A percentile compares a stretch with the other conserved stretches of the same genome.
Evolutionary conservation across 30 jellyfish, hydroid and myxozoan genomes (phyloP).

Genomic region (Pelagia noctiluca): DNA sequence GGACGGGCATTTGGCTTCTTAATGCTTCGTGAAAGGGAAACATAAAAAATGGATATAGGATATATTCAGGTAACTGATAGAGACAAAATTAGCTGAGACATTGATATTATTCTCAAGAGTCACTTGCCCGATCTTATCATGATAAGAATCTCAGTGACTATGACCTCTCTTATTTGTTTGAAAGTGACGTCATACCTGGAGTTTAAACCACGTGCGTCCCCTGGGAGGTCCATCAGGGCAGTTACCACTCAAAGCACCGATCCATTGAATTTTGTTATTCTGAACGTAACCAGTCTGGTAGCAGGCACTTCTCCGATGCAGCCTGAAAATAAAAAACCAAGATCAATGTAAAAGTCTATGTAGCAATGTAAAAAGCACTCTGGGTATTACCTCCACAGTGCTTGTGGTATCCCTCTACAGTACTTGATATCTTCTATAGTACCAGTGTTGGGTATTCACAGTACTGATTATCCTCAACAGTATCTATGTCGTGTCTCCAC

Average conservation of each 20-base stretch:
- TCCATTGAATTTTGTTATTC: constrained; percentile 60
- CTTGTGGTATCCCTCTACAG: too few species aligned
- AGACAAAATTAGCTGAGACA: too few species aligned
- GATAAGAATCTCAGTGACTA: not conserved
- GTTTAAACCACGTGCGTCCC: constrained; percentile 85
- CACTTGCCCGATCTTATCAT: not conserved
- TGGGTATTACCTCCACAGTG: too few species aligned
- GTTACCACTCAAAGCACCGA: constrained; percentile 57
- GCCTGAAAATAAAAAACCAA: constrained; percentile 14
- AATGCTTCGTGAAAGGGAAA: too few species aligned
- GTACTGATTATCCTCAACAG: too few species aligned
- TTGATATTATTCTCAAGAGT: too few species aligned
- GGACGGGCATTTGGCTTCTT: too few species aligned
- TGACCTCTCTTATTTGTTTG: not conserved
- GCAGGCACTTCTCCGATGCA: constrained; percentile 74
- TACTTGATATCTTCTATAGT: too few species aligned
- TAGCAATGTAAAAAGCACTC: not conserved
- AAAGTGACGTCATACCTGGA: constrained; percentile 52
- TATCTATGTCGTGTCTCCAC: too few species aligned
- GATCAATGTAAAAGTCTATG: not conserved
- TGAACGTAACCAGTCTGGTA: constrained; percentile 83
- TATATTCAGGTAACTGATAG: too few species aligned
- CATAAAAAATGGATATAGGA: too few species aligned
- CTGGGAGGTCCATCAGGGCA: constrained; percentile 94
- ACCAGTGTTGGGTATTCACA: too few species aligned